phyloP scores from a whole-genome alignment of 2,888 invertebrate species.

The Archaeoteleia sp. region DNA sequence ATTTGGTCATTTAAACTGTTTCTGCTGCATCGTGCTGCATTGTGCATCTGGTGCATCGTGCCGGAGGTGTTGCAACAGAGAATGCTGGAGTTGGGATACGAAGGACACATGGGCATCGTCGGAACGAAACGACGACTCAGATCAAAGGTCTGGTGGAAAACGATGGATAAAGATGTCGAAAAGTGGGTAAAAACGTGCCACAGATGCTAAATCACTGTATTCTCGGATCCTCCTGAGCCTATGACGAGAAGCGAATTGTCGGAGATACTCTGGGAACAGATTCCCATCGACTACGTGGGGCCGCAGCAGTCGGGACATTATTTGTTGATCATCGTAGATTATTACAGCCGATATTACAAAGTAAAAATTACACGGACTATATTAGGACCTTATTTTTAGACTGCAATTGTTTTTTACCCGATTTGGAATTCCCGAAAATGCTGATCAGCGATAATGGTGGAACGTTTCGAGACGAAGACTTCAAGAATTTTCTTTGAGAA shows the following conservation, averaged over 20 bases:
- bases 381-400: no score
- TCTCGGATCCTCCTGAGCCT: neutral
- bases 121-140: conserved; percentile 44
- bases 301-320: conserved; percentile 44
- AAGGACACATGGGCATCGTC: no score
- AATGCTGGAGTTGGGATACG: no score
- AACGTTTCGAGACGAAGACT: conserved; percentile 56
- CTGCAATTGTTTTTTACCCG: conserved; percentile 49
- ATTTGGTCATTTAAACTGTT: no score
- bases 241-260: conserved; percentile 14
- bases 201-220: conserved; percentile 35
- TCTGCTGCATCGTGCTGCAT: no score
- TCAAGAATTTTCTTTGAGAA: no score
- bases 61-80: no score
- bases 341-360: conserved; percentile 54
- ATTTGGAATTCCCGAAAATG: conserved; percentile 39
- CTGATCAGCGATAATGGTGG: conserved; percentile 50
- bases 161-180: conserved; percentile 42
- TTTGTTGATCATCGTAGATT: conserved; percentile 52
- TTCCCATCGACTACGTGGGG: conserved; percentile 51
- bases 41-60: no score
- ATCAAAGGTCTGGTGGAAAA: conserved; percentile 53
- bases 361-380: conserved; percentile 29
- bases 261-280: neutral
- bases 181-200: conserved; percentile 36